Conservation (phyloP, 2,888 invertebrate species). For the Osmoderma eremita region DNA sequence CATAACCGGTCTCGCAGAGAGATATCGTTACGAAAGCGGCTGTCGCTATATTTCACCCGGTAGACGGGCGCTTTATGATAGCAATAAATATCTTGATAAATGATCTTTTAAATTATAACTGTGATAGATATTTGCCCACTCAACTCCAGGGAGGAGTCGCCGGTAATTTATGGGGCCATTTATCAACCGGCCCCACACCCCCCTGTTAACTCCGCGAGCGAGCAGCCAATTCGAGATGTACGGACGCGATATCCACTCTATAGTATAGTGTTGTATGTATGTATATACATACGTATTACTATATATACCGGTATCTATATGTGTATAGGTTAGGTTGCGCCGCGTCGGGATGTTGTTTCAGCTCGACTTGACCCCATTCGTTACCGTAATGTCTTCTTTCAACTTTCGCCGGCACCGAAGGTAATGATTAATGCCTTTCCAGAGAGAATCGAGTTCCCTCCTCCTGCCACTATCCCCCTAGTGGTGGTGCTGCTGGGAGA, state of each 20-base stretch:
- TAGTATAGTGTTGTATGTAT: no score
- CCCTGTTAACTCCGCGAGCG: constrained; percentile 64
- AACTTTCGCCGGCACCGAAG: constrained; percentile 60
- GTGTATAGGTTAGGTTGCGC: constrained; percentile 50
- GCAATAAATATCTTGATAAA: constrained; percentile 66
- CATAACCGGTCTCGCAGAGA: constrained; percentile 13
- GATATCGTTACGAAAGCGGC: constrained; percentile 52
- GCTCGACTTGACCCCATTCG: constrained; percentile 64
- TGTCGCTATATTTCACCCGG: constrained; percentile 58
- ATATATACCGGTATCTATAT: constrained; percentile 12
- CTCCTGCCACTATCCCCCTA: constrained; percentile 19
- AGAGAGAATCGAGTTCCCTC: constrained; percentile 5
- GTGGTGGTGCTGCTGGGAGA: constrained; percentile 49
- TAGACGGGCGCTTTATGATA: constrained; percentile 61
- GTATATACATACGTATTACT: background rate
- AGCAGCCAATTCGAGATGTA: constrained; percentile 69
- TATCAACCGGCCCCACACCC: constrained; percentile 65
- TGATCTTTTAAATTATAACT: constrained; percentile 66
- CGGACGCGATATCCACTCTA: constrained; percentile 60
- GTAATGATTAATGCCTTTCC: constrained; percentile 44
- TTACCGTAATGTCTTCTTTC: constrained; percentile 65
- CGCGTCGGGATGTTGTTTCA: constrained; percentile 63
- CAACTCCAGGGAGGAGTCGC: constrained; percentile 64
- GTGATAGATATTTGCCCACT: constrained; percentile 66
- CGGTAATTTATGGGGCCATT: constrained; percentile 65